These are phyloP conservation scores for Eupeodes corollae DNA, from an alignment of 1,140 invertebrate species.

Conservation along the genomic window DNA sequence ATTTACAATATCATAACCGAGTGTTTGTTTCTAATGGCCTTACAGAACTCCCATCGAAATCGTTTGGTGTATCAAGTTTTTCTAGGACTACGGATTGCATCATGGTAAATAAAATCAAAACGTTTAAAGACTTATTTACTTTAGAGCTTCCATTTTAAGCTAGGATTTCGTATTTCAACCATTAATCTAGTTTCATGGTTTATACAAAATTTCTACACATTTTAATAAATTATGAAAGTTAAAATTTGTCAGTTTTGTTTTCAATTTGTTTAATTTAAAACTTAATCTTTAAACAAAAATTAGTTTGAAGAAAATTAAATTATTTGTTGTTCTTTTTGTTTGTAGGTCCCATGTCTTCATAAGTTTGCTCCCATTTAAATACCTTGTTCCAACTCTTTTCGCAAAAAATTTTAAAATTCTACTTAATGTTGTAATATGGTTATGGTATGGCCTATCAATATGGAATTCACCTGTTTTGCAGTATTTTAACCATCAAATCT, in stretches of 20 bases:
- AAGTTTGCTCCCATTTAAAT: slow-evolving; percentile 31
- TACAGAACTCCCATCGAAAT: slow-evolving; percentile 25
- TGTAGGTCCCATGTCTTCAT: slow-evolving; percentile 28
- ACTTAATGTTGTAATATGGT: slow-evolving; percentile 28
- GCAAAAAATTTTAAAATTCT: slow-evolving; percentile 34
- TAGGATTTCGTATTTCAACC: too few species aligned
- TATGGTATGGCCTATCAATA: slow-evolving; percentile 33
- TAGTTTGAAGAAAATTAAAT: too few species aligned
- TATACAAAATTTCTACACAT: too few species aligned
- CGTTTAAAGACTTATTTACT: too few species aligned
- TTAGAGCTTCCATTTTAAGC: too few species aligned
- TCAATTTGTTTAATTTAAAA: too few species aligned
- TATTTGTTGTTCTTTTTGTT: slow-evolving; percentile 1
- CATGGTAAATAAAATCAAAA: slow-evolving; percentile 13
- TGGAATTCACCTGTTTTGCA: slow-evolving; percentile 35
- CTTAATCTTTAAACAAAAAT: too few species aligned
- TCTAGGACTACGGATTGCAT: slow-evolving; percentile 25
- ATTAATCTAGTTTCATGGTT: too few species aligned
- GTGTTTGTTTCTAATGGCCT: slow-evolving; percentile 19
- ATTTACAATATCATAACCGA: slow-evolving; percentile 32
- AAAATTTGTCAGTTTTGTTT: too few species aligned
- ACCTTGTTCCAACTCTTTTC: slow-evolving; percentile 32
- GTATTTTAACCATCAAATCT: slow-evolving; percentile 36
- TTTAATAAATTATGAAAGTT: too few species aligned
- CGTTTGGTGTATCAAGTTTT: slow-evolving; percentile 28